Conservation (phyloP, 2,113 vertebrate species). For the Aythya baeri region DNA sequence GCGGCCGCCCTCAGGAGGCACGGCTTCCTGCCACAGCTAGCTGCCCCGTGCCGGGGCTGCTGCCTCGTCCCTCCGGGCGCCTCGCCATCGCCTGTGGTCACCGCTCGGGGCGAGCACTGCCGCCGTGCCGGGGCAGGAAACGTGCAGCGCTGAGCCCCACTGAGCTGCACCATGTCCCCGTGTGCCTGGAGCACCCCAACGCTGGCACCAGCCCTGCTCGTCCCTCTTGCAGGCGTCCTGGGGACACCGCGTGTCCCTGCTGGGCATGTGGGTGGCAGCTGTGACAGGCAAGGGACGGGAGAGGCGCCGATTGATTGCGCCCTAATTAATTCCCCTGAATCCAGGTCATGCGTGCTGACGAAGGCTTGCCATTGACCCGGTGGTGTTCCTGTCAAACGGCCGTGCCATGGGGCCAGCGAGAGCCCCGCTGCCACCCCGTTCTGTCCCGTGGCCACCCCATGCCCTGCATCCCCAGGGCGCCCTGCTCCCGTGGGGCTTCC, state of each 20-base stretch:
- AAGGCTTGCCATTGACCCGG: neutral
- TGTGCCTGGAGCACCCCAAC: neutral
- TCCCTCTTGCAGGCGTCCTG: neutral
- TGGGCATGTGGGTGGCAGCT: neutral
- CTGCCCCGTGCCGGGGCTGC: neutral
- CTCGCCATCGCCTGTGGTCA: neutral
- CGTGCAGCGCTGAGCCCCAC: fast-evolving
- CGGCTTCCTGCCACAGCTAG: neutral
- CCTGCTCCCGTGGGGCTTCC: no score
- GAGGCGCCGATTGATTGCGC: neutral
- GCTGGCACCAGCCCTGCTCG: neutral
- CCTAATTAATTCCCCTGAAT: constrained; percentile 33
- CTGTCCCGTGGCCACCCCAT: no score
- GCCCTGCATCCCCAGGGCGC: neutral
- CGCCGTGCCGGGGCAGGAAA: neutral
- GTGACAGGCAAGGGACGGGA: fast-evolving
- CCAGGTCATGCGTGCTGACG: constrained; percentile 50
- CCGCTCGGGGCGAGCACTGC: neutral
- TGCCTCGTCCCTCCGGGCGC: neutral
- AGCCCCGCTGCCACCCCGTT: no score
- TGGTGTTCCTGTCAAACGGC: neutral
- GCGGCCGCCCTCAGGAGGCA: neutral
- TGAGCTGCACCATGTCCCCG: fast-evolving
- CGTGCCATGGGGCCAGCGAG: neutral
- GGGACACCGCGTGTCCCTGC: neutral